Evolutionary conservation across 1,140 invertebrate species (phyloP), one percentile per base, ranked within the genome.

Genomic region (Anoplophora glabripennis): DNA sequence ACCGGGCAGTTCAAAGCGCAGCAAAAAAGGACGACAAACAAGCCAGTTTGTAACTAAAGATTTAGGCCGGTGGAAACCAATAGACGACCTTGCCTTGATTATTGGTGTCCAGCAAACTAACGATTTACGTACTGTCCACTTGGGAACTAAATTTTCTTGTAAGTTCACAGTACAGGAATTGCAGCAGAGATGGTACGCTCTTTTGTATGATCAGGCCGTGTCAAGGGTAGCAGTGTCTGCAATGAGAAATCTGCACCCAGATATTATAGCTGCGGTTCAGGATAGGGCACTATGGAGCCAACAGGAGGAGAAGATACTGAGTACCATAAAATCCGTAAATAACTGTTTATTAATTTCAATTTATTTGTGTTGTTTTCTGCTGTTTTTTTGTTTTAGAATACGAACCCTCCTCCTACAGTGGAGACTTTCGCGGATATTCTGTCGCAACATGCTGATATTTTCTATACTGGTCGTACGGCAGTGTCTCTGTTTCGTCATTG

Each of bases 91-190:
- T 7, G 89, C 92, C 2, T 78, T 99, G 1, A 94, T 99, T 59
- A 88, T 92, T 66, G 93, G 92, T 62, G 91, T 98, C 8, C 89
- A 94, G 72, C 96, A 98, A 85, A 92, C 92, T 5, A 92, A 91
- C 78, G 93, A 96, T 75, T 75, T 96, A 36, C 81, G 86, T 35
- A 84, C 85, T 68, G 94, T 99, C 7, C 91, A 97, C 74, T 80
- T 90, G 62, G 93, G 94, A 17, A 88, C 95, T 3, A 98, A 96
- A 75, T 99, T 99, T 79, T 96, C 95, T 0, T 96, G 94, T 72
- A 87, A 91, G 61, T 99, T 98, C 74, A 95, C 93, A 0, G 76
- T 97, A 10, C 88, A 91, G 74, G 95, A 99, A 75, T 85, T 99
- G 21, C 92, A 97, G 71, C 91, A 94, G 58, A 84, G 96, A 55